Evolutionary conservation across 2,797 vertebrate species (phyloP), one percentile per base, ranked within the genome.

Genomic region (Mormyrops attenuatus): DNA sequence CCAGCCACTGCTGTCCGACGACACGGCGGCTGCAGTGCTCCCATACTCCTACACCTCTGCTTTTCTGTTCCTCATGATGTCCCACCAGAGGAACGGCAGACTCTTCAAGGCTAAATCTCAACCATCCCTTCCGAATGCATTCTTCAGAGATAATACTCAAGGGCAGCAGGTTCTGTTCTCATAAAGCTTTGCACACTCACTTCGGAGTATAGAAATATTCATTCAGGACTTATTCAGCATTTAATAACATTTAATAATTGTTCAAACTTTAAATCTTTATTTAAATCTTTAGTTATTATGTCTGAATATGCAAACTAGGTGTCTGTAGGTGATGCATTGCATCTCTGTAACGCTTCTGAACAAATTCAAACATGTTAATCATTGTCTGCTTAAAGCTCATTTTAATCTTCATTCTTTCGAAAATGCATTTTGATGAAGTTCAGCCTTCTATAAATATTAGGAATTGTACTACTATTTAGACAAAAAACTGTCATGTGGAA

Each of bases 111-210:
- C 34, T 87, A 87, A 57, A 87, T 87, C 13, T 87, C 34, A 9
- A 38, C 49, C 22, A 50, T 85, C 49, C 49, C 30, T 11, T 57
- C 15, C n/a, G 47, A 22, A 50, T 85, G 47, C 53, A 38, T 87
- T 85, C 17, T 87, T 41, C 5, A 60, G 52, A 87, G 85, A 87
- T 87, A 60, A 87, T 38, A 41, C 53, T 38, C 52, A 87, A 87
- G 85, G 85, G 15, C 52, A 30, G 11, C 53, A 41, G 52, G 15
- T 86, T 52, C 50, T 41, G 26, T n/a, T 87, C 38, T 38, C 3
- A 41, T 87, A 60, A n/a, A 85, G 53, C 17, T 5, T 0, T 20
- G 4, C 34, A 17, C 17, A n/a, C 30, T 87, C 52, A 17, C 20
- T 85, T 85, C 0, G 7, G 38, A 17, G 49, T 52, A 50, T 15